These are phyloP conservation scores for Hydrozoanthus tunicans DNA, from an alignment of 64 coral and sea anemone genomes.

Conservation along the genomic window DNA sequence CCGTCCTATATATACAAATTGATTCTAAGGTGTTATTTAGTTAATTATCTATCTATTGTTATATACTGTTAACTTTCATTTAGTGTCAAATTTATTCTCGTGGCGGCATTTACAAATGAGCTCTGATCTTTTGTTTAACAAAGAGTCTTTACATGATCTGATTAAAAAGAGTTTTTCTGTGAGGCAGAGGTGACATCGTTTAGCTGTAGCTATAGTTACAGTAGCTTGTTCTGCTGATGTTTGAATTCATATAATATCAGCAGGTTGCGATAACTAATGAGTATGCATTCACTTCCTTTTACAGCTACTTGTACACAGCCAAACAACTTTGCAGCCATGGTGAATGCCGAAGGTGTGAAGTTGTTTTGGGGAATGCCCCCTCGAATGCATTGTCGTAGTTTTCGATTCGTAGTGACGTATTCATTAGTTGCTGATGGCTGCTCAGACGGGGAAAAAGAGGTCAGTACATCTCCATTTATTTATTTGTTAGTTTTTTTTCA, in stretches of 20 bases:
- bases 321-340: background rate
- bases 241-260: background rate
- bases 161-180: too few species aligned
- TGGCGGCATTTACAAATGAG: too few species aligned
- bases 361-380: conserved; percentile 24
- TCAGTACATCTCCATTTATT: background rate
- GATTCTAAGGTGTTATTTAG: too few species aligned
- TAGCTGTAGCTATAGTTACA: background rate
- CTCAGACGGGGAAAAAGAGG: background rate
- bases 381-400: background rate
- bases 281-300: background rate
- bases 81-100: too few species aligned
- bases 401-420: background rate
- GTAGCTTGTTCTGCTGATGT: background rate
- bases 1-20: too few species aligned
- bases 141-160: too few species aligned
- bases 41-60: too few species aligned
- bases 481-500: background rate
- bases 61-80: too few species aligned
- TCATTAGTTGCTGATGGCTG: background rate
- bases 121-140: too few species aligned
- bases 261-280: too few species aligned
- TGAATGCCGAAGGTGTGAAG: background rate
- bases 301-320: conserved; percentile 32
- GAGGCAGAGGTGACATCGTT: too few species aligned